phyloP scores from a whole-genome alignment of 2,113 vertebrate genomes.

The Bubo bubo region DNA sequence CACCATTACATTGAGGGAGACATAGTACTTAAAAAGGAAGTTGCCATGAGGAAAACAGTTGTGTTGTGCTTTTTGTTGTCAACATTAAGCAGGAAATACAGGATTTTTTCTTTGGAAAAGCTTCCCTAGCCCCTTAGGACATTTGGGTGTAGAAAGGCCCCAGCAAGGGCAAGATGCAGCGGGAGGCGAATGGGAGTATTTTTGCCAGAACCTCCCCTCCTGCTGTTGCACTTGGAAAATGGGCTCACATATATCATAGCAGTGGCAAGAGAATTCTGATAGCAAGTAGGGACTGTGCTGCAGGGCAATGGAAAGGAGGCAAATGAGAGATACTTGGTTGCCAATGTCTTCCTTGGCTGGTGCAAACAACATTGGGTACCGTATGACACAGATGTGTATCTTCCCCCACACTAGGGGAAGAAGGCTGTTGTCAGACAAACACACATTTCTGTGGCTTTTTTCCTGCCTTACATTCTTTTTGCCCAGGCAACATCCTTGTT shows the following conservation, averaged over 20 bases:
- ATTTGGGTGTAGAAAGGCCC: not conserved
- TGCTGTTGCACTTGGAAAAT: not conserved
- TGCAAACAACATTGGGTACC: not conserved
- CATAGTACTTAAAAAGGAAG: not conserved
- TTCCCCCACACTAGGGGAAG: not conserved
- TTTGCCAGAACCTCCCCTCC: not conserved
- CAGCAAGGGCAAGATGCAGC: not conserved
- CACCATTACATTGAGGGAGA: accelerated
- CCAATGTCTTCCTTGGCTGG: not conserved
- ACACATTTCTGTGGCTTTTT: not conserved
- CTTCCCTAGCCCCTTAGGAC: accelerated
- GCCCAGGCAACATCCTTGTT: not conserved
- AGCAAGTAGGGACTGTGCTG: not conserved
- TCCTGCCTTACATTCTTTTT: not conserved
- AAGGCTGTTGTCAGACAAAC: not conserved
- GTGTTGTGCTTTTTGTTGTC: not conserved
- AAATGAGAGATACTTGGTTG: not conserved
- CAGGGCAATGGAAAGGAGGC: not conserved
- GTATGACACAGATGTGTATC: not conserved
- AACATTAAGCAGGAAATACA: not conserved
- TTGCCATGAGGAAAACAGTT: not conserved
- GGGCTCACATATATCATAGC: not conserved
- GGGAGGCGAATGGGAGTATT: not conserved
- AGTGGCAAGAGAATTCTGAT: not conserved
- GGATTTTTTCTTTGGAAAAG: not conserved